Evolutionary conservation across 2,113 vertebrate genomes (phyloP), one percentile per base, ranked within the genome.

Genomic region (Brachirus orientalis): DNA sequence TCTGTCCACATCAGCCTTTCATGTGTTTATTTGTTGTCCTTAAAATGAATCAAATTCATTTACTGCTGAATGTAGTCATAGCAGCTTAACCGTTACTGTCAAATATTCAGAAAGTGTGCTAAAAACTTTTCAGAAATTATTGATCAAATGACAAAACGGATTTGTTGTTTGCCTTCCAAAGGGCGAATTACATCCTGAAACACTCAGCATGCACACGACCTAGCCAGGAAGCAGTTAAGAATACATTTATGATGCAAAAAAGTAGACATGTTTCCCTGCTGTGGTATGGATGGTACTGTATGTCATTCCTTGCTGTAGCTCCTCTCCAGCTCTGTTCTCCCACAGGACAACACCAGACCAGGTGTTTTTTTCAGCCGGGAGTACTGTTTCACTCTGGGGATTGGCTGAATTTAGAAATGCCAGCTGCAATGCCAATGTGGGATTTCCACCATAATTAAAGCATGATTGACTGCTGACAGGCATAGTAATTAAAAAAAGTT

Each of bases 311-410:
- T 2, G 10, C 11, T 14, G 43, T 8, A 9, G 41, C 37, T 41
- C 28, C 19, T 18, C 41, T 36, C 18, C 9, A 6, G 28, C 17
- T 41, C 38, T 11, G 5, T 16, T 14, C 1, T 62, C 44, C 58
- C 36, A 3, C 1, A 37, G 72, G 63, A 60, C 4, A 47, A 63
- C 56, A 75, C 22, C 72, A 63, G 72, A 58, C 8, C 57, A 57
- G 14, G 51, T 10, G 16, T 54, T 47, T 20, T 38, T 40, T 61
- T 56, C 0, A 35, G 47, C 54, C 33, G 40, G 22, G 17, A 43
- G 12, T 5, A 11, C 40, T 47, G 50, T 10, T 35, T 19, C 28
- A 62, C 63, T 81, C 54, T 2, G 10, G 78, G 50, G 70, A 51
- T 52, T 53, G 18, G 45, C 35, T 54, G 47, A 50, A 46, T 66